Conservation (phyloP, 2,888 invertebrate genomes). For the Capitulum mitella region DNA sequence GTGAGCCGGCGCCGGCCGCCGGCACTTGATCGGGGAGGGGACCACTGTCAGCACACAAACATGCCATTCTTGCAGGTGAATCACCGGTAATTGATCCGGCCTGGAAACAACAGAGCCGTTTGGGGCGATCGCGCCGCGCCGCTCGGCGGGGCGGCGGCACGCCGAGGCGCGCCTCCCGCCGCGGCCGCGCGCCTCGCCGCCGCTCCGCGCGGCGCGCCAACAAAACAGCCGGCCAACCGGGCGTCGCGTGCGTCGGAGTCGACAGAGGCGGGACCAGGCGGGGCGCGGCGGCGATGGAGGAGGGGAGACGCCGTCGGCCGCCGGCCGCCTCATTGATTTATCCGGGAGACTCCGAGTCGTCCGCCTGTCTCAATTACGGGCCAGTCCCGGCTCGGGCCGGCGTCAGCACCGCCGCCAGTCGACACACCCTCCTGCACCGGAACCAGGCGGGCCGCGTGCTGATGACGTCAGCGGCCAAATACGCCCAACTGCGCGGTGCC, state of each 20-base stretch:
- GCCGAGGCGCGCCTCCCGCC: neutral
- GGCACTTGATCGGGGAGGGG: neutral
- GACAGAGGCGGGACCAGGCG: conserved; percentile 15
- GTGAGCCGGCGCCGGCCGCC: too few relatives aligned
- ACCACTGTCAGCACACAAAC: conserved; percentile 13
- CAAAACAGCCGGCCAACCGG: neutral
- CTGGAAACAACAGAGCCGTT: conserved; percentile 10
- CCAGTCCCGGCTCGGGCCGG: neutral
- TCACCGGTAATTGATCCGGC: conserved; percentile 5
- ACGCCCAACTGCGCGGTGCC: neutral
- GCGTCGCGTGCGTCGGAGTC: conserved; percentile 12
- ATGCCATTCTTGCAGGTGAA: conserved; percentile 23
- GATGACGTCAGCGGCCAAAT: neutral
- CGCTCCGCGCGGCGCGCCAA: neutral
- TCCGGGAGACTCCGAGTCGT: neutral
- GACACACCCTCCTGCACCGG: neutral
- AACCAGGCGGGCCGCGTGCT: neutral
- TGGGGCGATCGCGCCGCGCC: too few relatives aligned
- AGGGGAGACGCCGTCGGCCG: neutral
- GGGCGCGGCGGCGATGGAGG: neutral
- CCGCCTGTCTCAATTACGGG: neutral
- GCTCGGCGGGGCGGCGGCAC: too few relatives aligned
- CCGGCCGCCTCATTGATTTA: conserved; percentile 12
- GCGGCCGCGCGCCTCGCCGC: neutral
- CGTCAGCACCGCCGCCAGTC: neutral